Conservation (phyloP, 2,797 vertebrate genomes). For the Sebastes itinus region DNA sequence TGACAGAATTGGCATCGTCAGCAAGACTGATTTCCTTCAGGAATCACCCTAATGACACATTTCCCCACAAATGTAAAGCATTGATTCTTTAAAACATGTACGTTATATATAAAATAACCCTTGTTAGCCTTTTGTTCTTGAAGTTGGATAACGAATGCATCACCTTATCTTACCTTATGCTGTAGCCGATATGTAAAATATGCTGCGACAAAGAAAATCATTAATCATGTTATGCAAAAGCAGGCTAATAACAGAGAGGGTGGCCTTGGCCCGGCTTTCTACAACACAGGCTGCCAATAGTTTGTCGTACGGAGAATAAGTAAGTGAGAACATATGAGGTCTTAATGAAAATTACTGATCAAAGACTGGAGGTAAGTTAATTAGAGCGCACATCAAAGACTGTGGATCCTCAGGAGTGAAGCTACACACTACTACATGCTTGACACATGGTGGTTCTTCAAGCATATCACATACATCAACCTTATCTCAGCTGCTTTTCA, state of each 20-base stretch:
- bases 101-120: neutral
- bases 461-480: slow-evolving; percentile 26
- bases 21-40: neutral
- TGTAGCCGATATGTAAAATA: neutral
- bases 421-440: slow-evolving; percentile 9
- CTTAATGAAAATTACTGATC: slow-evolving; percentile 55
- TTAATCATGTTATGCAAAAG: slow-evolving; percentile 9
- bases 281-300: slow-evolving; percentile 16
- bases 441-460: slow-evolving; percentile 18
- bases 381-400: slow-evolving; percentile 60
- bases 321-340: slow-evolving; percentile 38
- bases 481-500: neutral
- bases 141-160: neutral
- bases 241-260: neutral
- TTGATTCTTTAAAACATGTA: neutral
- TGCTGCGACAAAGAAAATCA: neutral
- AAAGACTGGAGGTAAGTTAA: slow-evolving; percentile 56
- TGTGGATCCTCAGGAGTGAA: slow-evolving; percentile 14
- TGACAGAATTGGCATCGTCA: neutral
- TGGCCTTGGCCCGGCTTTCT: neutral
- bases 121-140: neutral
- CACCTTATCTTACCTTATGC: neutral
- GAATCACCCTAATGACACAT: neutral
- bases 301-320: neutral
- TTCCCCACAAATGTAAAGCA: neutral